Base-by-base conservation (phyloP, 1,140 invertebrate genomes). In the Sweltsa coloradensis region DNA sequence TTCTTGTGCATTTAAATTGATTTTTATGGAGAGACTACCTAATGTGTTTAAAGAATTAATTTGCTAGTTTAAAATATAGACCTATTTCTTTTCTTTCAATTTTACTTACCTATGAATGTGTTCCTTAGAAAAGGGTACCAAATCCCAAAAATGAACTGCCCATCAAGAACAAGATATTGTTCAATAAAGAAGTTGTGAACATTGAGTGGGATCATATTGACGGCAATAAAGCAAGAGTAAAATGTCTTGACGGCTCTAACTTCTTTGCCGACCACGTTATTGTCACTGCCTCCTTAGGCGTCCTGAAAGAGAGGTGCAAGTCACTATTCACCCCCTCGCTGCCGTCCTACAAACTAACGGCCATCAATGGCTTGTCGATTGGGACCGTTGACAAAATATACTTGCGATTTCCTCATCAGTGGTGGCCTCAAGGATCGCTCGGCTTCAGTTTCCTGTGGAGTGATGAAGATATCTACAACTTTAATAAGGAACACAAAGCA, bases 371-470 rank as follows among this genome's bases (percentile, higher is more conserved):
- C n/a, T 60, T 88, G 1, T 75, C 75, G 11, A 71, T 84, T 51
- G 84, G 82, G 27, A 75, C 76, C 2, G 72, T 87, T 1, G 75
- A 85, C 56, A 89, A 89, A 64, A 75, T 92, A 41, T 87, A 82
- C 53, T 47, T 74, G 5, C 53, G 65, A 21, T 74, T 65, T 55
- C 56, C 65, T 9, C 23, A 51, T 6, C 24, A 14, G 16, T 51
- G 49, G 49, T 51, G 49, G 49, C 39, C 49, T 3, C 5, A 13
- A 11, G 31, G 65, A 19, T 59, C 55, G 2, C 62, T 58, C 34
- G 67, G 61, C 37, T 75, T 71, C 55, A 64, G 59, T 26, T 67
- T 75, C 21, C 53, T 78, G 3, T 79, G 76, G 76, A 60, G 57
- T 1, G 57, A 68, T 39, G 51, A 70, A 24, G 70, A 76, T 51